Evolutionary conservation across 2,888 invertebrate species (phyloP).

Genomic region (Operophtera brumata): DNA sequence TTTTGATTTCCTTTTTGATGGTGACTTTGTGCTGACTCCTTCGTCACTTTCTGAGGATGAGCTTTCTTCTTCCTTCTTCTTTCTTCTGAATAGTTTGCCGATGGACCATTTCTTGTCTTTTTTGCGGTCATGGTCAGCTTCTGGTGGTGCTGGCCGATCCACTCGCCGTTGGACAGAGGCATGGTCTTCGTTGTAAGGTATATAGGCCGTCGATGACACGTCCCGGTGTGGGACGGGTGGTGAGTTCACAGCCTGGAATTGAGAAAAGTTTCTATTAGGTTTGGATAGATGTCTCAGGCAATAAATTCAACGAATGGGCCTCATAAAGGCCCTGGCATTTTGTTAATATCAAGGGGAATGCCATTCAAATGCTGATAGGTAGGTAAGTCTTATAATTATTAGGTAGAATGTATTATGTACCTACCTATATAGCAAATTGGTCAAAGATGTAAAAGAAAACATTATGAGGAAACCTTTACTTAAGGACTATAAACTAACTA

Average conservation of each 20-base stretch:
- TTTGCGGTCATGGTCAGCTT: slow-evolving; percentile 68
- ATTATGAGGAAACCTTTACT: too few species aligned
- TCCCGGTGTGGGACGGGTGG: slow-evolving; percentile 73
- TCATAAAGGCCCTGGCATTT: slow-evolving; percentile 18
- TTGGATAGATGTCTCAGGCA: background rate
- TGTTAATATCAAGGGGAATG: slow-evolving; percentile 13
- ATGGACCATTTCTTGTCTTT: slow-evolving; percentile 90
- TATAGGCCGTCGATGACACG: slow-evolving; percentile 57
- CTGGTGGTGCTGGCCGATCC: slow-evolving; percentile 57
- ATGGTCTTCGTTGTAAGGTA: slow-evolving; percentile 70
- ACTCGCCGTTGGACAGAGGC: slow-evolving; percentile 60
- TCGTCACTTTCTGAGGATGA: slow-evolving; percentile 78
- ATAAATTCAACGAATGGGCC: slow-evolving; percentile 2
- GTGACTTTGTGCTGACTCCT: slow-evolving; percentile 65
- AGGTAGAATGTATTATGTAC: too few species aligned
- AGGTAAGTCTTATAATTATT: background rate
- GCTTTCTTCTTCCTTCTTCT: slow-evolving; percentile 84
- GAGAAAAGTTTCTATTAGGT: slow-evolving; percentile 32
- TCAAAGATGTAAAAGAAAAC: too few species aligned
- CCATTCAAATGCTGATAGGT: background rate
- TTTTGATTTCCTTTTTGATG: slow-evolving; percentile 69
- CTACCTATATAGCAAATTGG: too few species aligned
- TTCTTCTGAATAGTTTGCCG: slow-evolving; percentile 88
- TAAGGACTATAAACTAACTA: too few species aligned
- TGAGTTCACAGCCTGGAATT: slow-evolving; percentile 78